phyloP scores from a whole-genome alignment of 2,888 invertebrate genomes.

The Xestia c-nigrum region DNA sequence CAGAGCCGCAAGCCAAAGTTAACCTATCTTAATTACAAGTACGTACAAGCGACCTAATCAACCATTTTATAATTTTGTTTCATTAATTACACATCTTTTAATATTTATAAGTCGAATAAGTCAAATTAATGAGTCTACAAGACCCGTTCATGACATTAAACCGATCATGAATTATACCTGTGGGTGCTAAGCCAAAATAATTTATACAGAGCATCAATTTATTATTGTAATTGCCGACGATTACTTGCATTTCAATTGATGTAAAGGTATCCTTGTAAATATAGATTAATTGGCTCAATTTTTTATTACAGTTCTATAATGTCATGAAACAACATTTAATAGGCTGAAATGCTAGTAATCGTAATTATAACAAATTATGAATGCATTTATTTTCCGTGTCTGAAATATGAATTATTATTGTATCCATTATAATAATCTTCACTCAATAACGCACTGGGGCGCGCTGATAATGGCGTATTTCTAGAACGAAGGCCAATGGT shows the following conservation, averaged over 20 bases:
- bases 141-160: conserved; percentile 41
- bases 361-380: not conserved
- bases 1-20: not conserved
- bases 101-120: conserved; percentile 35
- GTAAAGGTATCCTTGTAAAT: conserved; percentile 34
- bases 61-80: conserved; percentile 24
- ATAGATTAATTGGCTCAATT: conserved; percentile 27
- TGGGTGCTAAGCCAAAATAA: conserved; percentile 34
- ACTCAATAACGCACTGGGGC: too few relatives aligned
- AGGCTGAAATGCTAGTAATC: not conserved
- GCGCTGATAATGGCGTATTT: too few relatives aligned
- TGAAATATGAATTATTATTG: not conserved
- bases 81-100: conserved; percentile 28
- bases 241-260: conserved; percentile 29
- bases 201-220: conserved; percentile 40
- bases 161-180: conserved; percentile 30
- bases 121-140: conserved; percentile 32
- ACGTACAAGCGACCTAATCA: conserved; percentile 6
- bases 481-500: too few relatives aligned
- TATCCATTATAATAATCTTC: not conserved
- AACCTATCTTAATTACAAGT: not conserved
- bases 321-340: not conserved
- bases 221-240: conserved; percentile 32
- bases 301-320: not conserved
- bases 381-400: not conserved